Evolutionary conservation across 2,888 invertebrate species (phyloP), one percentile per base, ranked within the genome.

Genomic region (Cryptocephalus primarius): DNA sequence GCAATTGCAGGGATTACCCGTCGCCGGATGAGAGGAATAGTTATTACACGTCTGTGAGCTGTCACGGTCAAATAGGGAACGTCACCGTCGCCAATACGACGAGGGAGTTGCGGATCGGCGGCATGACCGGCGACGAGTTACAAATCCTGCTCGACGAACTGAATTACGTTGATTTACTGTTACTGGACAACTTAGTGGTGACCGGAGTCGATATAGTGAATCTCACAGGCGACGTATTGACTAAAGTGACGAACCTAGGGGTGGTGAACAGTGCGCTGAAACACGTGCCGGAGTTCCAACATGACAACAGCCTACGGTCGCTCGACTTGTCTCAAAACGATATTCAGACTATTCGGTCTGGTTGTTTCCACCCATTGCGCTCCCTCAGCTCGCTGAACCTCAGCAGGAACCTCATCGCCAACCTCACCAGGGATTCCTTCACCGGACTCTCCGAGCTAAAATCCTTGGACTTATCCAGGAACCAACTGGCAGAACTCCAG

Each of bases 381-480:
- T 72, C 72, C 55, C 71, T 86, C 42, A 75, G 78, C 58, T 77
- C 78, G 68, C 72, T 89, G 43, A 77, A 80, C 64, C 69, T 88
- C 59, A 82, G 81, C 62, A 76, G 75, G 59, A 89, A 89, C 68
- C 73, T 74, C 46, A 76, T 88, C 50, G 64, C 71, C 45, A 70
- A 63, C 53, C 74, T 80, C 58, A 72, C 72, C 60, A 73, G 74
- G 51, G 70, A 72, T 56, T 78, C 77, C 60, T 82, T 86, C 58
- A 72, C 72, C 53, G 77, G 79, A 33, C 70, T 87, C 51, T 67
- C 69, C 12, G 75, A 74, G 54, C 71, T 90, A 53, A 80, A 81
- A 63, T 77, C 75, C 43, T 70, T 90, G 57, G 83, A 86, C 61
- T 68, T 89, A 45, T 82, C 85, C 39, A 74, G 77, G 61, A 88